Conservation (phyloP, 2,113 vertebrate genomes). For the Butorides virescens region DNA sequence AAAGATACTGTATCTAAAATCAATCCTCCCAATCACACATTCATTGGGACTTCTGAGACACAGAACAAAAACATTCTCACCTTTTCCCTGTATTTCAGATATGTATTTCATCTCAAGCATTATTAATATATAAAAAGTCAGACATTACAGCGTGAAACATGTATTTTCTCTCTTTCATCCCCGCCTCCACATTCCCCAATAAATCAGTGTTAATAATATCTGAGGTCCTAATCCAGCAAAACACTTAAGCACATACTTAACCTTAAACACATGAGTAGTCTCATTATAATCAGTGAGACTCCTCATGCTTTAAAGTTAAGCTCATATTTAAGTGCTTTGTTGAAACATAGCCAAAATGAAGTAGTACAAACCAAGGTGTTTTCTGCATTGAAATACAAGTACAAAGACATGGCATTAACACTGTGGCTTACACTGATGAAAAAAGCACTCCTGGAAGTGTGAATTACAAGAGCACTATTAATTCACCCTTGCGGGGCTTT, state of each 20-base stretch:
- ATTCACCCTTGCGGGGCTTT: neutral
- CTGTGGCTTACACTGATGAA: neutral
- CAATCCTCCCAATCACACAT: neutral
- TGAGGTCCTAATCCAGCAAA: slow-evolving; percentile 39
- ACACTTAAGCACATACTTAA: slow-evolving; percentile 52
- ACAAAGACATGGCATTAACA: neutral
- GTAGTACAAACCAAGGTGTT: slow-evolving; percentile 11
- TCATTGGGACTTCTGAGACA: neutral
- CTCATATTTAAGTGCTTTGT: slow-evolving; percentile 53
- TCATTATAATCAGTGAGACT: slow-evolving; percentile 44
- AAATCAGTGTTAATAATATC: slow-evolving; percentile 38
- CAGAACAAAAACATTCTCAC: slow-evolving; percentile 27
- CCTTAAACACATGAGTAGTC: slow-evolving; percentile 52
- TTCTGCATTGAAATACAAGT: neutral
- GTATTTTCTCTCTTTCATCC: neutral
- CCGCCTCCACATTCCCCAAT: neutral
- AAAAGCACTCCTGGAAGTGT: slow-evolving; percentile 28
- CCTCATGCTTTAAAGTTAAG: slow-evolving; percentile 37
- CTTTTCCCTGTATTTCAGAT: slow-evolving; percentile 30
- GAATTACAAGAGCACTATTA: slow-evolving; percentile 20
- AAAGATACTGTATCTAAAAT: slow-evolving; percentile 53
- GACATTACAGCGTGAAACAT: neutral
- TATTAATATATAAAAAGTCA: neutral
- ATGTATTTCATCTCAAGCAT: slow-evolving; percentile 33
- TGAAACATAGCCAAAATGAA: slow-evolving; percentile 38